Evolutionary conservation across 1,140 invertebrate genomes (phyloP), one percentile per base, ranked within the genome.

Genomic region (Paralvinella palmiformis): DNA sequence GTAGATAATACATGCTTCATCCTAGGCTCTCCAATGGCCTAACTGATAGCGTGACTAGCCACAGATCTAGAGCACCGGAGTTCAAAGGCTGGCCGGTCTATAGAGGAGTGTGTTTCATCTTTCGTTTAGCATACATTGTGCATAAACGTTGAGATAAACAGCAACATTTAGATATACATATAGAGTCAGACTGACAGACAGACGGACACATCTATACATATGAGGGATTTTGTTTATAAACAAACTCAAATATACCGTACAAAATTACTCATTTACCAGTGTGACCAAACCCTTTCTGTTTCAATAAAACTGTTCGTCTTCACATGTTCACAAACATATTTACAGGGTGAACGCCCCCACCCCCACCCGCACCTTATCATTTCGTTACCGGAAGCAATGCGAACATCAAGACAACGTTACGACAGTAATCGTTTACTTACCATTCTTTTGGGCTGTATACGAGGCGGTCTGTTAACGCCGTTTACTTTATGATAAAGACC

Each of bases 401-500:
- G n/a, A 52, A n/a, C 24, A 2, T 52, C n/a, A n/a, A 17, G 0
- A 22, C 48, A 10, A 27, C 48, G 48, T 22, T 10, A 10, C 17
- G 6, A 15, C 24, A 52, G 0, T 13, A 13, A 52, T 10, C 48
- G 24, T 27, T 29, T n/a, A 52, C 48, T 5, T 7, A 80, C 79
- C 88, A 96, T 87, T 88, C 93, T 88, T 87, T 92, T 87, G 84
- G 96, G 95, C 72, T 92, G 92, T 85, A 96, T 96, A 84, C 95
- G 94, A 69, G 96, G 87, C 17, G 94, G 94, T 82, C 94, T 83
- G 83, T 96, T 96, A 79, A 94, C 90, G 71, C 94, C 94, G 82
- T 98, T 98, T 94, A 97, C 97, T 85, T 96, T 97, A 85, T 96
- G 95, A 84, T 97, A 98, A 48, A 98, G 87, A 71, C 94, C 94